Evolutionary conservation across 2,888 invertebrate genomes (phyloP).

Genomic region (Syrista parreyssii): DNA sequence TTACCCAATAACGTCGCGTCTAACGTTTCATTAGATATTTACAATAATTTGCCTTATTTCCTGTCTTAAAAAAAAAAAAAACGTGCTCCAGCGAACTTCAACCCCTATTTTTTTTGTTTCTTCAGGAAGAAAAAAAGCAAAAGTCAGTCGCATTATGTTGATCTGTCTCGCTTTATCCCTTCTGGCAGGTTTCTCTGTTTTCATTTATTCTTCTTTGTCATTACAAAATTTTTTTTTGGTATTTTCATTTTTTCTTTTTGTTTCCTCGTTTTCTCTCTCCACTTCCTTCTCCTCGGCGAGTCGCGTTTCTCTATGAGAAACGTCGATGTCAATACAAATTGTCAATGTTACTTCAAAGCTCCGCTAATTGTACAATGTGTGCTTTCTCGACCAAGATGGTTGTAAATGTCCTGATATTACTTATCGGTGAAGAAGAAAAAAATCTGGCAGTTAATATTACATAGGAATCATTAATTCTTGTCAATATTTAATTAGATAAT

Average conservation of each 20-base stretch:
- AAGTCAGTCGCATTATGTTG: neutral
- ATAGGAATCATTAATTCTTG: neutral
- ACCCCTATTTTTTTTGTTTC: neutral
- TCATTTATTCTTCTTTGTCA: neutral
- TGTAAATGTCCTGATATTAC: neutral
- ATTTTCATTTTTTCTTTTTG: neutral
- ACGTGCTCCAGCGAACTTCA: too few species aligned
- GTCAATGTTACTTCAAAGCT: neutral
- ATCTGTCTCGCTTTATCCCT: neutral
- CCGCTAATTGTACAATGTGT: neutral
- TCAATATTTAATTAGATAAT: neutral
- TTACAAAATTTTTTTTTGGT: neutral
- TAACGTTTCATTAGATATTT: neutral
- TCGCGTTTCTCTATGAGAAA: neutral
- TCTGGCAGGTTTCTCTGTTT: neutral
- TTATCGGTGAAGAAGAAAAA: neutral
- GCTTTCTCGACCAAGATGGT: neutral
- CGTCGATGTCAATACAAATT: neutral
- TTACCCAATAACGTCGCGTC: conserved; percentile 30
- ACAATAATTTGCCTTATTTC: neutral
- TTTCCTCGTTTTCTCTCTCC: neutral
- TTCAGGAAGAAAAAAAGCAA: neutral
- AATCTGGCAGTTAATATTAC: neutral
- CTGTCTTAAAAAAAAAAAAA: conserved; percentile 29
- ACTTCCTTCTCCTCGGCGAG: neutral